These are phyloP conservation scores for Zaprionus bogoriensis DNA, from an alignment of 2,888 invertebrate genomes.

Conservation along the genomic window DNA sequence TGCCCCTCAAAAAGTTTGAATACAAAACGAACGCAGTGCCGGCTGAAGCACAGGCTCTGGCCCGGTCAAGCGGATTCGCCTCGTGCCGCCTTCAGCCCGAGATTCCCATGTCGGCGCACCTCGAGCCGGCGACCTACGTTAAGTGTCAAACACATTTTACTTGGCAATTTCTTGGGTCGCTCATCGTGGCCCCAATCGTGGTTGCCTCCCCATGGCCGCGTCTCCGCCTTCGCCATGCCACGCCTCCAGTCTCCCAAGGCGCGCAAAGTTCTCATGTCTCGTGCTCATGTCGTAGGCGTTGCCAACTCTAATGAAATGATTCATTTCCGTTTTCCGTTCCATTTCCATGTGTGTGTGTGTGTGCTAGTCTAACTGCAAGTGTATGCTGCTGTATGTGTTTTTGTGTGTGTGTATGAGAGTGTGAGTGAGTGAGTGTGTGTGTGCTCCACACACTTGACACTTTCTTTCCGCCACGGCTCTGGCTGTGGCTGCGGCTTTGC, in stretches of 20 bases:
- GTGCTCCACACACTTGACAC: constrained; percentile 68
- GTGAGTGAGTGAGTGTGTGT: constrained; percentile 19
- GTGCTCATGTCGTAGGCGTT: constrained; percentile 73
- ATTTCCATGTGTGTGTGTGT: constrained; percentile 20
- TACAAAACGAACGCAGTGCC: not conserved
- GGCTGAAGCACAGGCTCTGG: not conserved
- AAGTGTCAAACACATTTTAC: constrained; percentile 75
- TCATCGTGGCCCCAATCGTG: constrained; percentile 31
- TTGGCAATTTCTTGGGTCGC: constrained; percentile 73
- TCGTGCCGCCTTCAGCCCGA: not conserved
- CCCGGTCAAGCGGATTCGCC: constrained; percentile 49
- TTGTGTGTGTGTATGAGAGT: constrained; percentile 4
- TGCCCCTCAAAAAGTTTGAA: constrained; percentile 1
- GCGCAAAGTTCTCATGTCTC: constrained; percentile 51
- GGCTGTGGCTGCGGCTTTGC: constrained; percentile 49
- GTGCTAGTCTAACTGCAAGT: constrained; percentile 1
- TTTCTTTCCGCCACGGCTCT: constrained; percentile 60
- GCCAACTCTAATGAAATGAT: constrained; percentile 81
- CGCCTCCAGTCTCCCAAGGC: not conserved
- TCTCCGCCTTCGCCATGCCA: not conserved
- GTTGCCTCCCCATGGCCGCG: constrained; percentile 3
- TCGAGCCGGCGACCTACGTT: constrained; percentile 66
- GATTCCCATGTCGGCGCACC: not conserved
- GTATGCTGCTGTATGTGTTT: constrained; percentile 5
- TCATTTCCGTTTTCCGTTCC: constrained; percentile 80